Evolutionary conservation across 2,888 invertebrate genomes (phyloP), one percentile per base, ranked within the genome.

Genomic region (Aspidapion aeneum): DNA sequence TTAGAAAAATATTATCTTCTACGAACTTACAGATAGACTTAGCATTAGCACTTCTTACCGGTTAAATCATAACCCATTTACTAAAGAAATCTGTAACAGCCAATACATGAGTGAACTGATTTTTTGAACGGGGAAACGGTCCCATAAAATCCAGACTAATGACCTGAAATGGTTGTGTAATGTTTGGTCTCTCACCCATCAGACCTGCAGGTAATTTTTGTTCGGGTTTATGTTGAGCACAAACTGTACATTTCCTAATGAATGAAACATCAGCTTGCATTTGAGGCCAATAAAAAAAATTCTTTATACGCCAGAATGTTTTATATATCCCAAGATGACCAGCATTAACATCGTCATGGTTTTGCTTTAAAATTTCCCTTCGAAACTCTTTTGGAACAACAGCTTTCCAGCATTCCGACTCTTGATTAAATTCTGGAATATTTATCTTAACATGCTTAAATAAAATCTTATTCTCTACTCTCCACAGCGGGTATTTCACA

Each of bases 271-370:
- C 70, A 1, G 19, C 20, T 5, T 52, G 21, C 62, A 72, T 66
- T 20, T 63, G 67, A 1, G 73, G 72, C 73, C 72, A 74, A 54
- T 67, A 72, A 61, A 67, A 70, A 3, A 16, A 21, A n/a, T 17
- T 2, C n/a, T 57, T 51, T 21, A 70, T 21, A 20, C 65, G 19
- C 20, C 50, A 22, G 17, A 62, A 60, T 5, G 71, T 73, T 62
- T 72, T 72, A 18, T 54, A 62, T 2, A 70, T 63, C 7, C 71
- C 69, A 7, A 68, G 55, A 61, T 72, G 73, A 19, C 70, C 70
- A 16, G 68, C 52, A 7, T 63, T 60, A 3, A 68, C 63, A 18
- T 21, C 50, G 19, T 70, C 69, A 61, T 72, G 71, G 18, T 52
- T 18, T 59, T 21, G n/a, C 17, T 21, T 17, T 5, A 65, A 59